A percentile compares a stretch with the other conserved stretches of the same genome.
Evolutionary conservation across 2,888 invertebrate species (phyloP).

Genomic region (Thymelicus acteon): DNA sequence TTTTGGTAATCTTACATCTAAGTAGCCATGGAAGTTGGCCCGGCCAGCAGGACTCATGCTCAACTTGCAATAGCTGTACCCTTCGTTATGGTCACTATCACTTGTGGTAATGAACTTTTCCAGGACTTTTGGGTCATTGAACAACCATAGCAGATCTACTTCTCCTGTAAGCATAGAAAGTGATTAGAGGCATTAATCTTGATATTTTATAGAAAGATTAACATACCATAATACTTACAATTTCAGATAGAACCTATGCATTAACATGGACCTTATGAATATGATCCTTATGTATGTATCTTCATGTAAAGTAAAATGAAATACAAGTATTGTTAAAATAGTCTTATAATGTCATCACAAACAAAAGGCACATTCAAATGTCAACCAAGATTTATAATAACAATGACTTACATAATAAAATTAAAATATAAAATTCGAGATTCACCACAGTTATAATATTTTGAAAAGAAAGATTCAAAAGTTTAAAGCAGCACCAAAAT

Average conservation of each 20-base stretch:
- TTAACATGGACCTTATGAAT: too few relatives aligned
- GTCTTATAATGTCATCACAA: slow-evolving; percentile 32
- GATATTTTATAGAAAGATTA: too few relatives aligned
- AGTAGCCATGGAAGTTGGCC: slow-evolving; percentile 89
- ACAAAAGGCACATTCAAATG: slow-evolving; percentile 42
- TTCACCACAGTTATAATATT: slow-evolving; percentile 58
- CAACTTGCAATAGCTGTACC: slow-evolving; percentile 90
- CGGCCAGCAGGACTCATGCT: slow-evolving; percentile 88
- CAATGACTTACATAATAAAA: slow-evolving; percentile 44
- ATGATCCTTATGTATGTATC: neutral
- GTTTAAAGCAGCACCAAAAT: slow-evolving; percentile 19
- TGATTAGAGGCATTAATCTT: neutral
- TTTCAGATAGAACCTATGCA: neutral
- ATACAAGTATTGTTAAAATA: slow-evolving; percentile 29
- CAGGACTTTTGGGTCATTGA: slow-evolving; percentile 86
- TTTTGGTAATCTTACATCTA: slow-evolving; percentile 89
- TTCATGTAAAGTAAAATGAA: neutral
- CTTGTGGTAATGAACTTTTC: slow-evolving; percentile 89
- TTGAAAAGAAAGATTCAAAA: slow-evolving; percentile 39
- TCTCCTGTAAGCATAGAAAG: slow-evolving; percentile 79
- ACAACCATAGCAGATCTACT: slow-evolving; percentile 90
- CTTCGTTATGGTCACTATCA: slow-evolving; percentile 93
- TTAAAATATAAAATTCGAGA: slow-evolving; percentile 50
- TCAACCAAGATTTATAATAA: slow-evolving; percentile 45
- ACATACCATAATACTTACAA: neutral